phyloP scores from a whole-genome alignment of 2,888 invertebrate species.

The Apodemia hepburni region DNA sequence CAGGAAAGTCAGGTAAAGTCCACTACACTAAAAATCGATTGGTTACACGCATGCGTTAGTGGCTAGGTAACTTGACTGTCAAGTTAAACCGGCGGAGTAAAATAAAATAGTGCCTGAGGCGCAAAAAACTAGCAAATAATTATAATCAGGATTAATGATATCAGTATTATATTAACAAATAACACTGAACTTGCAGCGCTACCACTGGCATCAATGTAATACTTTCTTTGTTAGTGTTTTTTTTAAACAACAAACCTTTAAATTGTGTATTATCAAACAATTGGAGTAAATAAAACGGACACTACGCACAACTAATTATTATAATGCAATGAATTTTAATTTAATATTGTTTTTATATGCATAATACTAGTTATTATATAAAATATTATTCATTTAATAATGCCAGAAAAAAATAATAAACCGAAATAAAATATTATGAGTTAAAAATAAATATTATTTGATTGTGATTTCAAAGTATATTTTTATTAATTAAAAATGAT shows the following conservation, averaged over 20 bases:
- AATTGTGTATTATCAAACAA: conserved; percentile 5
- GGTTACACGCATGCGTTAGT: conserved; percentile 54
- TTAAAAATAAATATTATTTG: not conserved
- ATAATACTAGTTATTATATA: not conserved
- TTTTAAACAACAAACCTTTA: conserved; percentile 1
- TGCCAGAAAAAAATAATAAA: not conserved
- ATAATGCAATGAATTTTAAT: not conserved
- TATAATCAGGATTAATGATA: not conserved
- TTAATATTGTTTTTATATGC: not conserved
- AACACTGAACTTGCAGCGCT: not conserved
- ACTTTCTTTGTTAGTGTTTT: not conserved
- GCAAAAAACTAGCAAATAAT: not conserved
- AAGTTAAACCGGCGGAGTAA: conserved; percentile 45
- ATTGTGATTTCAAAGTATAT: not conserved
- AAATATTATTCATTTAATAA: not conserved
- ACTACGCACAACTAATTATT: not conserved
- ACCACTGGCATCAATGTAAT: not conserved
- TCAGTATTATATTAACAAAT: not conserved
- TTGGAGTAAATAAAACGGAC: not conserved
- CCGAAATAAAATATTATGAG: not conserved
- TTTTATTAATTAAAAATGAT: not conserved
- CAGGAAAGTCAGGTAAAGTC: not conserved
- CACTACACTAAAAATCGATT: conserved; percentile 67
- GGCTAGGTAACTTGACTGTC: conserved; percentile 41
- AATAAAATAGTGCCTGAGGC: conserved; percentile 32